A percentile compares a stretch with the other conserved stretches of the same genome.
Conservation (phyloP, 2,113 vertebrate genomes). For the Bucco capensis region DNA sequence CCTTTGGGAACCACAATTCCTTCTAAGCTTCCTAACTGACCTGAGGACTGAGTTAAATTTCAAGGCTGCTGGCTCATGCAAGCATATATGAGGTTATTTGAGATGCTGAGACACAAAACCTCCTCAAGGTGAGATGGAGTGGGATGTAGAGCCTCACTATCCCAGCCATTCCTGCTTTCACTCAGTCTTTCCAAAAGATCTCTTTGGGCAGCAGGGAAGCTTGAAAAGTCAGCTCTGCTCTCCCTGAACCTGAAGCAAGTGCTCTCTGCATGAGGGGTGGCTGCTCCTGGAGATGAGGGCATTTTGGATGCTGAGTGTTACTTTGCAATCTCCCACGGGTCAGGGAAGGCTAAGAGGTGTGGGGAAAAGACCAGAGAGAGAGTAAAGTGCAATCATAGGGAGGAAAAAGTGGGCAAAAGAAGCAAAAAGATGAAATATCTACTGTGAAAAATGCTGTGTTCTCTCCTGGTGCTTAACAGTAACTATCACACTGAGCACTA, state of each 20-base stretch:
- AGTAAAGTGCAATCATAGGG: not conserved
- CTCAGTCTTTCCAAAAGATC: not conserved
- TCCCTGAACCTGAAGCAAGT: not conserved
- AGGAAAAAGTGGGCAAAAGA: not conserved
- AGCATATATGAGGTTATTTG: not conserved
- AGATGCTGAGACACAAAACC: not conserved
- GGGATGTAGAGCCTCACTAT: not conserved
- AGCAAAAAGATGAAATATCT: not conserved
- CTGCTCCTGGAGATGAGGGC: not conserved
- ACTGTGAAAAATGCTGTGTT: not conserved
- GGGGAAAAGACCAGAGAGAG: not conserved
- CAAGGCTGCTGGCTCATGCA: not conserved
- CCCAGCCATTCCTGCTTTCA: not conserved
- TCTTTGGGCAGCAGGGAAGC: not conserved
- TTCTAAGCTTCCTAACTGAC: not conserved
- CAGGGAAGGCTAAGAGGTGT: not conserved
- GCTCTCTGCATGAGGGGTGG: not conserved
- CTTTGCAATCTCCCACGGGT: not conserved
- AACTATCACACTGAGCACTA: not conserved
- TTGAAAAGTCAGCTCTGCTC: not conserved
- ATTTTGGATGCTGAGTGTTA: not conserved
- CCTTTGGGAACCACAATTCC: not conserved
- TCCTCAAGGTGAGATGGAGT: not conserved
- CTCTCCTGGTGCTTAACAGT: constrained; percentile 15
- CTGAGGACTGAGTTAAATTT: fast-evolving